Percentiles rank a stretch among this genome's conserved stretches.
These are phyloP conservation scores for Drosophila pseudotakahashii DNA, from an alignment of 2,888 invertebrate genomes.

Conservation along the genomic window DNA sequence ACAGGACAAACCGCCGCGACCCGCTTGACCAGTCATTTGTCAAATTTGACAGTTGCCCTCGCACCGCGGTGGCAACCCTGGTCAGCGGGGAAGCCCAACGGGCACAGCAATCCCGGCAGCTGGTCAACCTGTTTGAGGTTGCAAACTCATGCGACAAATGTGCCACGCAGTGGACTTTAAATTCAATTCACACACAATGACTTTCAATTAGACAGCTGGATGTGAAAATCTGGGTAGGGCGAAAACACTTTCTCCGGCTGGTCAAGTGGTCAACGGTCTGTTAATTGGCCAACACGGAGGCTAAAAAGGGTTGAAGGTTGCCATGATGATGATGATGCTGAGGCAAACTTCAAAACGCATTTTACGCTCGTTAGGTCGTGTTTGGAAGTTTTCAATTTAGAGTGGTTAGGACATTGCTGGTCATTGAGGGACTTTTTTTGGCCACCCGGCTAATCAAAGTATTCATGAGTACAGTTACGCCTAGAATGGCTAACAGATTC, in stretches of 20 bases:
- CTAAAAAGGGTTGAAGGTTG: conserved; percentile 44
- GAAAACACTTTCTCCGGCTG: conserved; percentile 44
- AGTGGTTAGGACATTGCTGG: conserved; percentile 31
- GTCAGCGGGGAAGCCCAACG: conserved; percentile 19
- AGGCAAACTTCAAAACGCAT: conserved; percentile 70
- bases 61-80: conserved; percentile 35
- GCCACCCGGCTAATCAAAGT: conserved; percentile 29
- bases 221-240: conserved; percentile 3
- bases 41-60: conserved; percentile 58
- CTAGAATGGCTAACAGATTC: neutral
- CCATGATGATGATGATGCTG: conserved; percentile 44
- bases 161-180: conserved; percentile 30
- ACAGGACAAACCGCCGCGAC: conserved; percentile 55
- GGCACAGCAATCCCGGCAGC: conserved; percentile 51
- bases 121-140: conserved; percentile 71
- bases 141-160: conserved; percentile 56
- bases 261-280: conserved; percentile 64
- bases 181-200: conserved; percentile 62
- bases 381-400: conserved; percentile 47
- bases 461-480: conserved; percentile 36
- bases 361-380: conserved; percentile 70
- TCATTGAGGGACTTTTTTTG: conserved; percentile 30
- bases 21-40: conserved; percentile 63
- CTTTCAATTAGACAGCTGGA: conserved; percentile 70
- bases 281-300: conserved; percentile 66